Conservation (phyloP, 2,113 vertebrate species). For the Casuarius casuarius region DNA sequence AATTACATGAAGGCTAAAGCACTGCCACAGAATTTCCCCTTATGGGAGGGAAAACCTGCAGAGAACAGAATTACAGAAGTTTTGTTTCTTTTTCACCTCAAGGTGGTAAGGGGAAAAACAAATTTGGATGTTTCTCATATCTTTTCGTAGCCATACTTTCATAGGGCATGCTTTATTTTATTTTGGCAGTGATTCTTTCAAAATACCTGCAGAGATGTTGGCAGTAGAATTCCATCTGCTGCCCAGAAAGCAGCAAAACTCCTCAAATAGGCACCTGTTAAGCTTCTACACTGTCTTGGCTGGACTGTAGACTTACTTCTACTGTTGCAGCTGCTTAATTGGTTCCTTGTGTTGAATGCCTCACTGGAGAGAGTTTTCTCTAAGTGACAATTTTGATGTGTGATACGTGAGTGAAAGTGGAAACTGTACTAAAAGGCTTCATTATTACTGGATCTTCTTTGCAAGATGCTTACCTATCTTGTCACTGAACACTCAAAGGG, state of each 20-base stretch:
- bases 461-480: not conserved
- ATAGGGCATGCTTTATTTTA: not conserved
- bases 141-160: not conserved
- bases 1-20: not conserved
- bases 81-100: not conserved
- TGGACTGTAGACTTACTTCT: not conserved
- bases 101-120: not conserved
- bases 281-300: not conserved
- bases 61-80: not conserved
- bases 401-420: not conserved
- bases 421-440: not conserved
- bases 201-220: not conserved
- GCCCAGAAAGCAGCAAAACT: not conserved
- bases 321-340: not conserved
- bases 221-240: not conserved
- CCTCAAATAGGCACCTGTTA: not conserved
- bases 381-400: not conserved
- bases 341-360: not conserved
- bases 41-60: not conserved
- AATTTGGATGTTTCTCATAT: rapidly evolving
- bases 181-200: not conserved
- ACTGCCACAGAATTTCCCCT: not conserved
- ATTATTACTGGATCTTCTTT: not conserved
- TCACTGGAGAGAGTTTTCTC: not conserved
- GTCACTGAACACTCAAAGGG: not conserved